Evolutionary conservation across 1,140 invertebrate species (phyloP).

Genomic region (Popillia japonica): DNA sequence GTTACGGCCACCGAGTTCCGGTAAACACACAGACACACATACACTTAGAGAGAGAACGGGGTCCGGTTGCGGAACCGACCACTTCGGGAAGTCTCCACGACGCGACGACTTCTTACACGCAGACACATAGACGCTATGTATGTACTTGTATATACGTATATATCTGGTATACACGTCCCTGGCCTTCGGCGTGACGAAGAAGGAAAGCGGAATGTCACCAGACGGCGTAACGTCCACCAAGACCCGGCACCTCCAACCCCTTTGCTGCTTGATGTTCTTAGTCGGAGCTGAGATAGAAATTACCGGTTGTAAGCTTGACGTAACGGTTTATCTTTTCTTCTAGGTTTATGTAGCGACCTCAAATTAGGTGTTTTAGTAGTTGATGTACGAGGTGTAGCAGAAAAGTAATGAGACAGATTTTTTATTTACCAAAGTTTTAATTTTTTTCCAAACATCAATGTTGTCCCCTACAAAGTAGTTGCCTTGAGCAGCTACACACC

Average conservation of each 20-base stretch:
- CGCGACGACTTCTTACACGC: slow-evolving; percentile 36
- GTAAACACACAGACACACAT: slow-evolving; percentile 47
- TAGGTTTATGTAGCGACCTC: not conserved
- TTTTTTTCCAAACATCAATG: too few relatives aligned
- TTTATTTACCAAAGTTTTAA: too few relatives aligned
- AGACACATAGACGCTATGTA: slow-evolving; percentile 25
- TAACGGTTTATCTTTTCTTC: not conserved
- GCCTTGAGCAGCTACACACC: too few relatives aligned
- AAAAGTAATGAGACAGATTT: too few relatives aligned
- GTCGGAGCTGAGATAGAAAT: not conserved
- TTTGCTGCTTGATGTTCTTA: not conserved
- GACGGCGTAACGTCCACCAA: slow-evolving; percentile 17
- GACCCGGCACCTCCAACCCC: not conserved
- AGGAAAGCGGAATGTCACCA: not conserved
- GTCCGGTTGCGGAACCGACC: slow-evolving; percentile 26
- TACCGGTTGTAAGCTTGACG: not conserved
- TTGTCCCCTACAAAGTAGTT: too few relatives aligned
- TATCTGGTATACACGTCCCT: not conserved
- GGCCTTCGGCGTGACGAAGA: not conserved
- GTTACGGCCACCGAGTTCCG: slow-evolving; percentile 53
- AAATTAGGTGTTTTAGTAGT: not conserved
- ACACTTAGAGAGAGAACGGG: slow-evolving; percentile 32
- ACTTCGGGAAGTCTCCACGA: slow-evolving; percentile 23
- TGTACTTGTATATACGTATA: too few relatives aligned
- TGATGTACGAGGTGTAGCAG: too few relatives aligned